Evolutionary conservation across 2,888 invertebrate species (phyloP), one percentile per base, ranked within the genome.

Genomic region (Cancer borealis): DNA sequence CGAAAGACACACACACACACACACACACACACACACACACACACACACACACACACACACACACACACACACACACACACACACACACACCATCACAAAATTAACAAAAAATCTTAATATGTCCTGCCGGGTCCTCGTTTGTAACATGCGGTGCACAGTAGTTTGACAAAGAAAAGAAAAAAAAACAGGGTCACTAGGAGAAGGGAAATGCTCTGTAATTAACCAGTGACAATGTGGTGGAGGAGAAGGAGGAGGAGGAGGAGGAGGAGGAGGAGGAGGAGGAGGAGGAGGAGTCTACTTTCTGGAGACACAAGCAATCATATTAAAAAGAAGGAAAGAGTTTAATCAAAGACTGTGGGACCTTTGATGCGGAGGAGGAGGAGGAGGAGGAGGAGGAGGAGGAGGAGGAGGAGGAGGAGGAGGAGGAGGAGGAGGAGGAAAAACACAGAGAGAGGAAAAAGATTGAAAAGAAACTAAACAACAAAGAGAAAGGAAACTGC

Each of bases 1-100:
- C 49, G 49, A 6, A 12, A 49, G 3, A 49, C 49, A 49, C 49
- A 49, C 49, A 87, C 87, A 87, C 87, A 87, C 87, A 87, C 87
- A 87, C 87, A 87, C 87, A 87, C 26, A 87, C 87, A 87, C 87
- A 87, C 30, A 87, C 87, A 87, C 26, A 87, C 87, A 87, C 87
- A 87, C 87, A 87, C 87, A 87, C 26, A 87, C 87, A 26, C 87
- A 30, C 39, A 87, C 88, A 84, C 8, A 84, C 8, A 84, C 84
- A 84, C 84, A 84, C 84, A 84, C 84, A 84, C 84, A 84, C 84
- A 21, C 84, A 84, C 84, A 14, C 84, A 84, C 84, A 84, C 84
- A 84, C 84, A 84, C 84, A 84, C 84, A 84, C 84, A 39, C 39
- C 39, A 39, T 39, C 39, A 14, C 17, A 17, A 54, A 54, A 54